Evolutionary conservation across 2,113 vertebrate species (phyloP).

Genomic region (Peucedramus taeniatus): DNA sequence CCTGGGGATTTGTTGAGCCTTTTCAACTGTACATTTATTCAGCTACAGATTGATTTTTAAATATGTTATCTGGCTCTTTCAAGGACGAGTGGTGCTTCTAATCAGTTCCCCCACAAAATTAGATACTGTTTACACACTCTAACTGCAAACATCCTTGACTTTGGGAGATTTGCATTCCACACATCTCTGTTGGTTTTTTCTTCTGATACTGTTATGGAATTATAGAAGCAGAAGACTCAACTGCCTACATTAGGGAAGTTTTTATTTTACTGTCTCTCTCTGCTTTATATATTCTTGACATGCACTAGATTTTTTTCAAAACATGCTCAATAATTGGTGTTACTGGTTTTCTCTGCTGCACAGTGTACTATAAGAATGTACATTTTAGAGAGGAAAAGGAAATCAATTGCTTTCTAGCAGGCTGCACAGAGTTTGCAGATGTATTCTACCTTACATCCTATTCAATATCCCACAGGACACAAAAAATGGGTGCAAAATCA

Average conservation of each 20-base stretch:
- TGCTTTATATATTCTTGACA: not conserved
- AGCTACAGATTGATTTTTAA: not conserved
- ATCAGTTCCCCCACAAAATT: slow-evolving; percentile 22
- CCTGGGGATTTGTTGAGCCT: not conserved
- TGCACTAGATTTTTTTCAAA: not conserved
- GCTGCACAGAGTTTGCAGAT: not conserved
- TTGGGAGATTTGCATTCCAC: not conserved
- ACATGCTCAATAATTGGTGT: not conserved
- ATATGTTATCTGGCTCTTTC: not conserved
- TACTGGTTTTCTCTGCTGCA: not conserved
- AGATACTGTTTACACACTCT: not conserved
- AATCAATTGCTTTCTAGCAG: not conserved
- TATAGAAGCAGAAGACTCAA: not conserved
- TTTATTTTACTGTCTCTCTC: not conserved
- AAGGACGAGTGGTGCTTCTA: slow-evolving; percentile 13
- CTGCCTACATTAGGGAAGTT: not conserved
- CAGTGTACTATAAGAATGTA: not conserved
- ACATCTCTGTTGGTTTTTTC: not conserved
- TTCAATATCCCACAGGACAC: not conserved
- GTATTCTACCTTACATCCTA: not conserved
- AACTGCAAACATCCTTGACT: not conserved
- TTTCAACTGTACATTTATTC: not conserved
- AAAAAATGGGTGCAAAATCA: not conserved
- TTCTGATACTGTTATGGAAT: not conserved
- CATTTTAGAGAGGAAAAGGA: not conserved